phyloP scores from a whole-genome alignment of 2,797 vertebrate species.

The Calcarius lapponicus region DNA sequence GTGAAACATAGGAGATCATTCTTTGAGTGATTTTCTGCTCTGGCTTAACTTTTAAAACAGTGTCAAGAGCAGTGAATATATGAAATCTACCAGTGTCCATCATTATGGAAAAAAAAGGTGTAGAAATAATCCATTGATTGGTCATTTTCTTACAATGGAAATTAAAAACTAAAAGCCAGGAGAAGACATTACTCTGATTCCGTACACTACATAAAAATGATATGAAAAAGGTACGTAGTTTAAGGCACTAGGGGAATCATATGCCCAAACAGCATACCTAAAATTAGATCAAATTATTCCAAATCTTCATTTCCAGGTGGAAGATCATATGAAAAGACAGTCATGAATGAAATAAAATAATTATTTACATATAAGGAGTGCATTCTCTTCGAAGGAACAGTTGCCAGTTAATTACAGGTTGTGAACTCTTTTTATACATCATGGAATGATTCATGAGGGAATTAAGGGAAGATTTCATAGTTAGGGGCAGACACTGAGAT shows the following conservation, averaged over 20 bases:
- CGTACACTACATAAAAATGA: neutral
- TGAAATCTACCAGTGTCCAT: neutral
- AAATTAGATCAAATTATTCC: neutral
- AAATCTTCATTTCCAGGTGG: neutral
- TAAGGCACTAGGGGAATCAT: neutral
- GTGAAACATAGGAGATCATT: neutral
- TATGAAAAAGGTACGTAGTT: rapidly evolving
- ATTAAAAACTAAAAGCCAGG: neutral
- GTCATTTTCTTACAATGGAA: neutral
- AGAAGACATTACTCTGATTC: neutral
- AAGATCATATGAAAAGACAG: neutral
- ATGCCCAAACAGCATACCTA: neutral
- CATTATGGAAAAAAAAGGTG: rapidly evolving
- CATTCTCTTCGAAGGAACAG: neutral
- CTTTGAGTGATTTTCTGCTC: neutral
- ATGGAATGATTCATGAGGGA: neutral
- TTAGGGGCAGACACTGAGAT: neutral
- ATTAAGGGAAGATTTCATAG: neutral
- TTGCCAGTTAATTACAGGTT: neutral
- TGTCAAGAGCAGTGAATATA: neutral
- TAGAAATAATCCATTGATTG: neutral
- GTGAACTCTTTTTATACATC: neutral
- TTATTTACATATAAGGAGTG: neutral
- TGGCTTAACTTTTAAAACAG: neutral
- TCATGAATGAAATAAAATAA: neutral